These are phyloP conservation scores for Calameuta idolon DNA, from an alignment of 2,888 invertebrate genomes.

Conservation along the genomic window DNA sequence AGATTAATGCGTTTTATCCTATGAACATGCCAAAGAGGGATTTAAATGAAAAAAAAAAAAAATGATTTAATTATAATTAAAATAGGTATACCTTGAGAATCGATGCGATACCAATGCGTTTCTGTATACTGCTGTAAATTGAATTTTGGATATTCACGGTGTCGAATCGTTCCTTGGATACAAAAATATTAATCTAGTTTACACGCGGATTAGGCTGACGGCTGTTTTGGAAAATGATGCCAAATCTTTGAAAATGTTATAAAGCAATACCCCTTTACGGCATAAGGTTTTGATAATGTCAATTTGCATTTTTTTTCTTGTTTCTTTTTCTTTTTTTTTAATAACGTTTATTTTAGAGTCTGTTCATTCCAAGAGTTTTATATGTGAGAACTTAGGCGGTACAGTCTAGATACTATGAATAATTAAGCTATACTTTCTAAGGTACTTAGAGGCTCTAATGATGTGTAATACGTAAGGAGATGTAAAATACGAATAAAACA, in stretches of 20 bases:
- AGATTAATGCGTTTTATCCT: background rate
- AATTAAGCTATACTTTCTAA: background rate
- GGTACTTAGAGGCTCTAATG: slow-evolving; percentile 12
- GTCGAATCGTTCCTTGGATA: background rate
- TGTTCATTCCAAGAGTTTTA: slow-evolving; percentile 15
- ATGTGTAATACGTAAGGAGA: slow-evolving; percentile 15
- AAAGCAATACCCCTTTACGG: background rate
- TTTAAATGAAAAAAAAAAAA: background rate
- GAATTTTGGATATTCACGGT: background rate
- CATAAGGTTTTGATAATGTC: background rate
- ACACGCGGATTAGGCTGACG: background rate
- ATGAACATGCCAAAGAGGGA: background rate
- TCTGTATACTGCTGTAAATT: background rate
- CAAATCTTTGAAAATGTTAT: background rate
- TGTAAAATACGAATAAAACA: slow-evolving; percentile 17
- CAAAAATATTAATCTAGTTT: background rate
- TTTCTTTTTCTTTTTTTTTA: background rate
- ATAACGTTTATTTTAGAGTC: background rate
- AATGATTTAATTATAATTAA: background rate
- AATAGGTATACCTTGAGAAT: background rate
- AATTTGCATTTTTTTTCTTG: background rate
- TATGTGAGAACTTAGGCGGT: background rate
- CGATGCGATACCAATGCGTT: background rate
- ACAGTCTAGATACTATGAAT: slow-evolving; percentile 6
- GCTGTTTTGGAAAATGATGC: background rate